Percentiles rank a stretch among this genome's conserved stretches.
These are phyloP conservation scores for Agrilus cyanescens DNA, from an alignment of 2,888 invertebrate species.

Conservation along the genomic window DNA sequence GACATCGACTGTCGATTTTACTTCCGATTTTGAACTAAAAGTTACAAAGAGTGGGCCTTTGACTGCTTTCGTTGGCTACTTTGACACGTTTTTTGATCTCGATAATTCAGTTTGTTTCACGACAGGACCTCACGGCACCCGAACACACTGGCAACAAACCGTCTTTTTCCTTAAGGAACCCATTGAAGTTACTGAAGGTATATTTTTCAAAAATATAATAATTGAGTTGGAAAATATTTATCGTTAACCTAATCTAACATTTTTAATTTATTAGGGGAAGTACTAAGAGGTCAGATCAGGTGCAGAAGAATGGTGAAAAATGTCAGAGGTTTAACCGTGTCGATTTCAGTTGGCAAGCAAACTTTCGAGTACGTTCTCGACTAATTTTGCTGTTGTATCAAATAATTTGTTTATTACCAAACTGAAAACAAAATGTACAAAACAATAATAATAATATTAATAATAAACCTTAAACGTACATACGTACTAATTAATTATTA, in stretches of 20 bases:
- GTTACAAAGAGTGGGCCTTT: constrained; percentile 54
- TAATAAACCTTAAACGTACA: background rate
- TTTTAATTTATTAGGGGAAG: constrained; percentile 38
- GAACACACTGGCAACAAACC: constrained; percentile 94
- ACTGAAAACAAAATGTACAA: constrained; percentile 1
- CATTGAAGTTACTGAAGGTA: constrained; percentile 55
- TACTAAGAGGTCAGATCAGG: constrained; percentile 54
- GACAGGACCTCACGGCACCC: constrained; percentile 61
- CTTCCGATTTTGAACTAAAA: constrained; percentile 53
- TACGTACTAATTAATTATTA: constrained; percentile 4
- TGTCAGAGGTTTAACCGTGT: constrained; percentile 60
- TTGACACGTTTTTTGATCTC: constrained; percentile 77
- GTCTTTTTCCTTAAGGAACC: constrained; percentile 72
- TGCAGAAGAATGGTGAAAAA: constrained; percentile 65
- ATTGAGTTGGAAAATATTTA: background rate
- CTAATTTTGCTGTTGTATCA: constrained; percentile 28
- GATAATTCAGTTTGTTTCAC: constrained; percentile 56
- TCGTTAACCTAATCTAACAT: constrained; percentile 3
- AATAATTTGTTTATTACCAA: too few relatives aligned
- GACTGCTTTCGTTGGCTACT: constrained; percentile 80
- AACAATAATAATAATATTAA: background rate
- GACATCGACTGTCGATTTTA: constrained; percentile 59
- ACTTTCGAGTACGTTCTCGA: constrained; percentile 52
- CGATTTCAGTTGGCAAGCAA: constrained; percentile 51
- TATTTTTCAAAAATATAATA: constrained; percentile 3